Evolutionary conservation across 2,113 vertebrate genomes (phyloP).

Genomic region (Sylvia atricapilla): DNA sequence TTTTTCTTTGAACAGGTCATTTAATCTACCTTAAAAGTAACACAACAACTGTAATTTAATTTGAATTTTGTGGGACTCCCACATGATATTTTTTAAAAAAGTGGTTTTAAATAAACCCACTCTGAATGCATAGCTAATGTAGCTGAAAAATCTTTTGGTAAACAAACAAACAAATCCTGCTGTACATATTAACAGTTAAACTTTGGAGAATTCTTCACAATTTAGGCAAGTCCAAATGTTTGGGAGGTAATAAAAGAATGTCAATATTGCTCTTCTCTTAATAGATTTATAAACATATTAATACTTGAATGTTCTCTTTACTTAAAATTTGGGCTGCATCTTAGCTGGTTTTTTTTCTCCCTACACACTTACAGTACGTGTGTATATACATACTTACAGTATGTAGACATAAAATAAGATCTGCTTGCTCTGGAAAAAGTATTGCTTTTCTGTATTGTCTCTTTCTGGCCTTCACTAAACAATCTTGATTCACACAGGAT

Average conservation of each 20-base stretch:
- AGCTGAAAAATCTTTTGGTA: not conserved
- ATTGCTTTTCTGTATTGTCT: not conserved
- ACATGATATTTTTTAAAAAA: not conserved
- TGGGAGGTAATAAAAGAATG: not conserved
- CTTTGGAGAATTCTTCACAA: not conserved
- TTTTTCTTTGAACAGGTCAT: conserved; percentile 10
- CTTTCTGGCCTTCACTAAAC: not conserved
- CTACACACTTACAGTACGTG: not conserved
- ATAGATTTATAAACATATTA: not conserved
- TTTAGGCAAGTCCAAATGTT: not conserved
- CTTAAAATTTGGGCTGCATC: not conserved
- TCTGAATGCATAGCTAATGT: not conserved
- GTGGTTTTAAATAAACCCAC: not conserved
- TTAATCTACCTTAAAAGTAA: not conserved
- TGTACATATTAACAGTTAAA: not conserved
- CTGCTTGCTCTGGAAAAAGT: not conserved
- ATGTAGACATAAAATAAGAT: not conserved
- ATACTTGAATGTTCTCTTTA: not conserved
- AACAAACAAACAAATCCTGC: accelerated
- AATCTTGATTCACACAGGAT: not conserved
- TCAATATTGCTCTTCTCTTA: not conserved
- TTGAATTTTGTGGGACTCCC: not conserved
- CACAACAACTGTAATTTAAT: not conserved
- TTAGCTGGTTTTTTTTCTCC: not conserved
- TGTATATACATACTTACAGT: no score